Conservation (phyloP, 2,888 invertebrate species). For the Ashinkailepas kermadecensis region DNA sequence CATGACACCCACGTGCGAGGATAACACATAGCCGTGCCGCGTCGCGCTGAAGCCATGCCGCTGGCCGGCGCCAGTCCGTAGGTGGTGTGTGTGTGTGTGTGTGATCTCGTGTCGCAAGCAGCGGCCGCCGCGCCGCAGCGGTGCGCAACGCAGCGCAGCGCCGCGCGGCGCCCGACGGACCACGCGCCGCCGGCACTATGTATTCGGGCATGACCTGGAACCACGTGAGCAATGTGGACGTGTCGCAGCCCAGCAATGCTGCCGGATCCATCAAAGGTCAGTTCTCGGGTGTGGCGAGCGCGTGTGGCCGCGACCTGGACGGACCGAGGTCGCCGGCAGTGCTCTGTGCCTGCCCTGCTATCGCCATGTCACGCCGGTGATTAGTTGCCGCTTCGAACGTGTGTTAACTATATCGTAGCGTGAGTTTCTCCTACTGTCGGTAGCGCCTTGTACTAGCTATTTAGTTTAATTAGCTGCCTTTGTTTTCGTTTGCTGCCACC, state of each 20-base stretch:
- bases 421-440: too few species aligned
- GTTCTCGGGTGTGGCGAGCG: background rate
- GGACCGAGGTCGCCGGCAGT: too few species aligned
- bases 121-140: background rate
- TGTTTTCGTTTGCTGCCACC: too few species aligned
- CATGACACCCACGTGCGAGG: conserved; percentile 8
- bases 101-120: background rate
- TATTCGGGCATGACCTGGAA: conserved; percentile 15
- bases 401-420: too few species aligned
- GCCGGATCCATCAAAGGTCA: conserved; percentile 12
- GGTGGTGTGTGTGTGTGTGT: background rate
- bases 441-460: too few species aligned
- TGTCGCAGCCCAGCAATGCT: background rate
- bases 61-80: background rate
- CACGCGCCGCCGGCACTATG: background rate
- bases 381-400: too few species aligned
- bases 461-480: too few species aligned
- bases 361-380: too few species aligned
- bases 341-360: too few species aligned
- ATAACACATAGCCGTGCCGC: background rate
- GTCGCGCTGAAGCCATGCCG: background rate
- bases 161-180: too few species aligned
- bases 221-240: background rate
- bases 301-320: too few species aligned
- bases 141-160: background rate